Evolutionary conservation across 1,140 invertebrate species (phyloP).

Genomic region (Zaprionus davidi): DNA sequence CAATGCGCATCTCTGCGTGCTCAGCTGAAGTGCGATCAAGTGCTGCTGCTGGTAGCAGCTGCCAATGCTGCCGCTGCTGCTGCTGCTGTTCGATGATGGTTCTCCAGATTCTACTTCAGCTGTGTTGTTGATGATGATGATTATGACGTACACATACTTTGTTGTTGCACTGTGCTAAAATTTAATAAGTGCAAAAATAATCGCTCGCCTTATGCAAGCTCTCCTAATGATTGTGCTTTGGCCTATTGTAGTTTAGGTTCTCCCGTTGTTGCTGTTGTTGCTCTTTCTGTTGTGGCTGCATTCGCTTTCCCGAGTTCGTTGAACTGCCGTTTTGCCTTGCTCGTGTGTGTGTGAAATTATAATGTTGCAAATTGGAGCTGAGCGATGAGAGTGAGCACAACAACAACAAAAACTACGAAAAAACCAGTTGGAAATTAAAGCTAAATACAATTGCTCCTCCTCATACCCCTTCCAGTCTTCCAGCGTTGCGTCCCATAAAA

Average conservation of each 20-base stretch:
- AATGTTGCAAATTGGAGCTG: conserved; percentile 65
- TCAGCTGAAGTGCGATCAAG: conserved; percentile 43
- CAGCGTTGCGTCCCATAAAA: conserved; percentile 47
- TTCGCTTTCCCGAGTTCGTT: conserved; percentile 52
- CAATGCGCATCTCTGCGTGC: conserved; percentile 27
- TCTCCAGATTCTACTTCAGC: conserved; percentile 36
- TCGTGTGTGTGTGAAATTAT: conserved; percentile 60
- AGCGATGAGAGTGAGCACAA: conserved; percentile 48
- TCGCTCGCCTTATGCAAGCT: conserved; percentile 71
- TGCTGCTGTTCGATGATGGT: conserved; percentile 37
- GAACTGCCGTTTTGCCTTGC: conserved; percentile 51
- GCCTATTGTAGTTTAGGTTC: conserved; percentile 34
- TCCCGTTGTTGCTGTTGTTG: conserved; percentile 29
- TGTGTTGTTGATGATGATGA: conserved; percentile 53
- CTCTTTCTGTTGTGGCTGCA: conserved; percentile 35
- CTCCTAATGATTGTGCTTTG: conserved; percentile 69
- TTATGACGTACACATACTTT: conserved; percentile 46
- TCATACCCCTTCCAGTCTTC: background rate
- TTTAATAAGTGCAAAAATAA: conserved; percentile 82
- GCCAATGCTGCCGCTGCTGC: conserved; percentile 16
- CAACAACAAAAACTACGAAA: conserved; percentile 29
- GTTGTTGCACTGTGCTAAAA: conserved; percentile 65
- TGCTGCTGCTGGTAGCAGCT: conserved; percentile 15
- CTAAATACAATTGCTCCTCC: conserved; percentile 13
- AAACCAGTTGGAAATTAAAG: conserved; percentile 55